Percentiles rank a stretch among this genome's conserved stretches.
phyloP scores from a whole-genome alignment of 2,888 invertebrate species.

The Ferrisia virgata region DNA sequence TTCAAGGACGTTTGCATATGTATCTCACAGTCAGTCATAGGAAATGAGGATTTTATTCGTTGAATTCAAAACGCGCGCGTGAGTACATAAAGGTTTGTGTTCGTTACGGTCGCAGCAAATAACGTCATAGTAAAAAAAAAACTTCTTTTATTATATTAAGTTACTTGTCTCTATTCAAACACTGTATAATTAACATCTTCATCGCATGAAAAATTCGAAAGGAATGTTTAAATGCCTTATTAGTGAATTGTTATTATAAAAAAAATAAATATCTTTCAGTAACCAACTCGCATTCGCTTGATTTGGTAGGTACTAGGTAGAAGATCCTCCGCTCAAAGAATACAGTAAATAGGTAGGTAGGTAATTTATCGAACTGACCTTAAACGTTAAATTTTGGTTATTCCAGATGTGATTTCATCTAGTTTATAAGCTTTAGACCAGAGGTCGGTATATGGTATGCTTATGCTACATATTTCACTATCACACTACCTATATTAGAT shows the following conservation, averaged over 20 bases:
- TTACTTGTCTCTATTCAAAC: neutral
- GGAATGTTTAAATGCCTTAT: neutral
- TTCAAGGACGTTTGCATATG: conserved; percentile 2
- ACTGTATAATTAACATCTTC: neutral
- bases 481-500: too few species aligned
- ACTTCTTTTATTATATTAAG: neutral
- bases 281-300: too few species aligned
- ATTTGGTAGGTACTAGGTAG: too few species aligned
- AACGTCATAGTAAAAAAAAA: neutral
- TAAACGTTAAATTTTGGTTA: too few species aligned
- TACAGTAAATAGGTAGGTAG: too few species aligned
- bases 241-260: neutral
- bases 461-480: too few species aligned
- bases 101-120: neutral
- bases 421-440: too few species aligned
- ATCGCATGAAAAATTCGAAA: neutral
- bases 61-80: neutral
- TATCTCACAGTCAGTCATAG: neutral
- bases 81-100: neutral
- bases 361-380: too few species aligned
- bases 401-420: too few species aligned
- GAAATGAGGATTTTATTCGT: neutral
- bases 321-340: too few species aligned
- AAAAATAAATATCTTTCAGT: neutral
- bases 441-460: too few species aligned